These are phyloP conservation scores for Palythoa grandiflora DNA, from an alignment of 92 coral and sea anemone genomes.

Conservation along the genomic window DNA sequence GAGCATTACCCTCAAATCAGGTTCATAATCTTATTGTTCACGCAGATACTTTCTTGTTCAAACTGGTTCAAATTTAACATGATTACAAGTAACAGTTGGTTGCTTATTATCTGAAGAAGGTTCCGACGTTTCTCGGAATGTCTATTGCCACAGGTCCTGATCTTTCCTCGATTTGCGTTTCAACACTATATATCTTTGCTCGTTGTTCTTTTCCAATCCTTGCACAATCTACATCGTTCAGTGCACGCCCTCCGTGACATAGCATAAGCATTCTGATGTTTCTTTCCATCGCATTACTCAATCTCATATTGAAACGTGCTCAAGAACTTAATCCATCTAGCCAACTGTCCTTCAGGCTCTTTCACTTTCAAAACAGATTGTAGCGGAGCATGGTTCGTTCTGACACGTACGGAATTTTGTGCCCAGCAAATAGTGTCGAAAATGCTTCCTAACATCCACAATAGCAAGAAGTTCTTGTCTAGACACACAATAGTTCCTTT, in stretches of 20 bases:
- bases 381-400: background rate
- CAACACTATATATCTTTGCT: background rate
- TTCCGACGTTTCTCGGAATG: no score
- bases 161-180: slow-evolving; percentile 44
- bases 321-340: background rate
- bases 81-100: background rate
- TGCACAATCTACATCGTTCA: background rate
- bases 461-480: background rate
- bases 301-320: no score
- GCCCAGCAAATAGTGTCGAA: background rate
- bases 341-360: background rate
- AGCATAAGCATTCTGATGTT: background rate
- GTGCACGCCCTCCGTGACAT: background rate
- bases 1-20: slow-evolving; percentile 18
- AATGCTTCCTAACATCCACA: background rate
- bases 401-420: background rate
- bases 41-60: slow-evolving; percentile 47
- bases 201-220: background rate
- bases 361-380: no score
- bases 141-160: no score
- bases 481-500: background rate
- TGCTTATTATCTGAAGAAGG: background rate
- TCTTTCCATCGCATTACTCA: background rate
- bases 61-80: slow-evolving; percentile 23
- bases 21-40: slow-evolving; percentile 37